These are phyloP conservation scores for Campoletis sonorensis DNA, from an alignment of 1,140 invertebrate genomes.

Conservation along the genomic window DNA sequence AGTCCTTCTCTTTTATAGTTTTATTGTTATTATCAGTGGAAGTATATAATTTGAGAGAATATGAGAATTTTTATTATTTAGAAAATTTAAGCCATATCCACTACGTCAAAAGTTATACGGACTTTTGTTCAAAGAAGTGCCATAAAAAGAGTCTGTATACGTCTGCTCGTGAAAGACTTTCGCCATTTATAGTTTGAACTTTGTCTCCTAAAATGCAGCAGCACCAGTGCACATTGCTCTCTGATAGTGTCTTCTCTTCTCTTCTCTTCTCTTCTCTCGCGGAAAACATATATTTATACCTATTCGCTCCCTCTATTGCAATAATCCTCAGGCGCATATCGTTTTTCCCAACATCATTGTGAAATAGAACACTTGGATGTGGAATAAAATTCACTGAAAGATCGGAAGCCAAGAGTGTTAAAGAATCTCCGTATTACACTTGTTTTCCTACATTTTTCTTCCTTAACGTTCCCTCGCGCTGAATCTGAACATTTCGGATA, in stretches of 20 bases:
- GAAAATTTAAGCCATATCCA: conserved; percentile 20
- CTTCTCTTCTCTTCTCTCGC: neutral
- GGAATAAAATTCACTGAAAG: neutral
- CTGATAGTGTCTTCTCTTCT: neutral
- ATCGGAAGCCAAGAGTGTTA: neutral
- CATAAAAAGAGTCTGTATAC: conserved; percentile 11
- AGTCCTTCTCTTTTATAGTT: neutral
- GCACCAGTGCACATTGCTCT: neutral
- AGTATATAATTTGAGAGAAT: conserved; percentile 17
- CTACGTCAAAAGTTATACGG: conserved; percentile 15
- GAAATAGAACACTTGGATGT: neutral
- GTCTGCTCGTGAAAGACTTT: conserved; percentile 25
- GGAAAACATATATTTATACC: neutral
- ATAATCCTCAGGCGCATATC: conserved; percentile 22
- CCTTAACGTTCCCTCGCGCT: neutral
- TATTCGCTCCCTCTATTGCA: neutral
- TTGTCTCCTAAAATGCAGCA: conserved; percentile 27
- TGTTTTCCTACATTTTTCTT: neutral
- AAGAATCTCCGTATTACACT: neutral
- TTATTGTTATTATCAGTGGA: neutral
- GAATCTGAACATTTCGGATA: neutral
- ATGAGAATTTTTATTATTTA: conserved; percentile 30
- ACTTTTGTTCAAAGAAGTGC: neutral
- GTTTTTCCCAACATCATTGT: neutral
- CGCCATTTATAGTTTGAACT: conserved; percentile 31